Evolutionary conservation across 2,797 vertebrate species (phyloP).

Genomic region (Acrossocheilus wenchowensis): DNA sequence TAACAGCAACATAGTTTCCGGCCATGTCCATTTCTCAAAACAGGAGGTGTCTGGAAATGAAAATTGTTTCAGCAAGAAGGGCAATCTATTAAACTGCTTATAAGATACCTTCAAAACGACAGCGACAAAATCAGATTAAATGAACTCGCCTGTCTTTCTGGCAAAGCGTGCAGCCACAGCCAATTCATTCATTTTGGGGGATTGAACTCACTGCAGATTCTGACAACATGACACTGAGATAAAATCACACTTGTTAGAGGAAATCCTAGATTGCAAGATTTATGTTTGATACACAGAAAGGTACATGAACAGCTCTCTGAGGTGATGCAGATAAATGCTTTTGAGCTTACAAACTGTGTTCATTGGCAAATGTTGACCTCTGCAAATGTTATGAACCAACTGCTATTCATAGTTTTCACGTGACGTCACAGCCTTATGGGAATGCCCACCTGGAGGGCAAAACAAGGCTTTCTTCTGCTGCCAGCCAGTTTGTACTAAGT

Average conservation of each 20-base stretch:
- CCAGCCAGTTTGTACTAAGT: not conserved
- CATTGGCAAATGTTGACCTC: not conserved
- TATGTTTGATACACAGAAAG: not conserved
- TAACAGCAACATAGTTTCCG: conserved; percentile 42
- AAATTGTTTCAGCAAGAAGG: conserved; percentile 30
- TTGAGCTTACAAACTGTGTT: conserved; percentile 12
- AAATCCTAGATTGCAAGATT: conserved; percentile 11
- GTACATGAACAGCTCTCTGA: not conserved
- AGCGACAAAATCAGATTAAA: conserved; percentile 20
- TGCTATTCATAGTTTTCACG: not conserved
- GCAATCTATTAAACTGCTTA: conserved; percentile 43
- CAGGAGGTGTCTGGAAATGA: conserved; percentile 13
- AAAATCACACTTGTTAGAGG: not conserved
- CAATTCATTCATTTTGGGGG: conserved; percentile 25
- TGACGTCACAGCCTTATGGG: not conserved
- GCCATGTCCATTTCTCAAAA: conserved; percentile 40
- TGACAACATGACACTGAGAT: conserved; percentile 16
- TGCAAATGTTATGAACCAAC: not conserved
- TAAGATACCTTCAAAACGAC: conserved; percentile 8
- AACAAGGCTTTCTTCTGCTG: not conserved
- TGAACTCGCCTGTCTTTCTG: conserved; percentile 10
- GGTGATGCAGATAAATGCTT: conserved; percentile 8
- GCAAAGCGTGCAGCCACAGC: conserved; percentile 7
- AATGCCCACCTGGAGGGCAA: not conserved
- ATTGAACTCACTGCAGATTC: conserved; percentile 17